A percentile compares a stretch with the other conserved stretches of the same genome.
Evolutionary conservation across 2,888 invertebrate species (phyloP).

Genomic region (Pseudococcus longispinus): DNA sequence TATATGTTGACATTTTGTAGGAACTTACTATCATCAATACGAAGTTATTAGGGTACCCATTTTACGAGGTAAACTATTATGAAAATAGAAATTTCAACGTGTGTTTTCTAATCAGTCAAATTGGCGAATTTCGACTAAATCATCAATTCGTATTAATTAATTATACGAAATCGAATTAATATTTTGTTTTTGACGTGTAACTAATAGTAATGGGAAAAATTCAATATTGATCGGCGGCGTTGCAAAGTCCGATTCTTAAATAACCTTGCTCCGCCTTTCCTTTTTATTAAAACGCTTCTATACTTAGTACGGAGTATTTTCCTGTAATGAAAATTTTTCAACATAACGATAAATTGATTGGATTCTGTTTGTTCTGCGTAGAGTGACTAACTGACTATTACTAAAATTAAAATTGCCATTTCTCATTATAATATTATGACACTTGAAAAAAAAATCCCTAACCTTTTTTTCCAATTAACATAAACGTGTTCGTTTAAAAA

Average conservation of each 20-base stretch:
- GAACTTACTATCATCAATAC: conserved; percentile 46
- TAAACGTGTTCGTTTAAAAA: neutral
- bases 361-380: neutral
- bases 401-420: neutral
- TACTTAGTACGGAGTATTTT: neutral
- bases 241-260: neutral
- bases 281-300: neutral
- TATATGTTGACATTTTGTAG: conserved; percentile 47
- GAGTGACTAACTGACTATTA: neutral
- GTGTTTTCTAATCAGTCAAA: conserved; percentile 15
- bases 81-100: neutral
- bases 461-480: neutral
- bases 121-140: neutral
- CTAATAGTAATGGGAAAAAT: neutral
- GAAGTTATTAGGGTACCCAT: conserved; percentile 48
- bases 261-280: neutral
- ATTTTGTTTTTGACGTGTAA: neutral
- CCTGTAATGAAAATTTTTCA: neutral
- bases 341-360: neutral
- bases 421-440: neutral
- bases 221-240: neutral
- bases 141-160: neutral
- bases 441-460: neutral
- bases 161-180: neutral
- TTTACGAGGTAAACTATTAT: neutral